Evolutionary conservation across 2,113 vertebrate genomes (phyloP).

Genomic region (Coreoperca whiteheadi): DNA sequence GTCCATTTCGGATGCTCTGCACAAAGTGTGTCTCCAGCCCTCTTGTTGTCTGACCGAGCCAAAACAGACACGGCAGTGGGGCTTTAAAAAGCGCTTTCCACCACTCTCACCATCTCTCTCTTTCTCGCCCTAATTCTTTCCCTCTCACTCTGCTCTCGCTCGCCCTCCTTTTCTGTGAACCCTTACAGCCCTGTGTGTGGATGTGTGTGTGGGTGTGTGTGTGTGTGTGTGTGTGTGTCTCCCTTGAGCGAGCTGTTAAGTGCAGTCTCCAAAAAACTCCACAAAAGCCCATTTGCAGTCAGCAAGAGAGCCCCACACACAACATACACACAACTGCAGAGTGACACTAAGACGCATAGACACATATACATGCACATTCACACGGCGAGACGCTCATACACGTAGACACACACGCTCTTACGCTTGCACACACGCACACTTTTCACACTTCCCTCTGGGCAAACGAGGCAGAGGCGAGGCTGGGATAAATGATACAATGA

Average conservation of each 20-base stretch:
- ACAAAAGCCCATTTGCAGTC: slow-evolving; percentile 84
- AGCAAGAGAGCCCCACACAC: slow-evolving; percentile 62
- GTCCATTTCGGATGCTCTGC: slow-evolving; percentile 65
- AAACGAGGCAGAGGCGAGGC: slow-evolving; percentile 75
- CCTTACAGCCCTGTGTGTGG: slow-evolving; percentile 62
- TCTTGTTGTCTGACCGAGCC: slow-evolving; percentile 62
- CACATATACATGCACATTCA: slow-evolving; percentile 64
- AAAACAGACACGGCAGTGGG: slow-evolving; percentile 63
- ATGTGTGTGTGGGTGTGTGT: slow-evolving; percentile 60
- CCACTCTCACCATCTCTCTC: slow-evolving; percentile 62
- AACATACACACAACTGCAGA: slow-evolving; percentile 45
- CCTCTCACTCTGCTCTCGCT: slow-evolving; percentile 52
- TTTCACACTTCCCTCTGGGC: slow-evolving; percentile 83
- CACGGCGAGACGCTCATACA: slow-evolving; percentile 56
- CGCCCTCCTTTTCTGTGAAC: slow-evolving; percentile 75
- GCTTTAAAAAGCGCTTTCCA: slow-evolving; percentile 74
- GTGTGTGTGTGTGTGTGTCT: slow-evolving; percentile 70
- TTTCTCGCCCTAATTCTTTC: slow-evolving; percentile 66
- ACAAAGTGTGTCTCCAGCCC: slow-evolving; percentile 68
- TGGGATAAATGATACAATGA: slow-evolving; percentile 89
- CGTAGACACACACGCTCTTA: slow-evolving; percentile 63
- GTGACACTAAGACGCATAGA: slow-evolving; percentile 71
- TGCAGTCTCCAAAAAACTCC: slow-evolving; percentile 83
- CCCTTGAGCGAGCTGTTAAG: slow-evolving; percentile 85
- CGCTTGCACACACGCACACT: slow-evolving; percentile 66